Evolutionary conservation across 2,797 vertebrate genomes (phyloP).

Genomic region (Trichosurus vulpecula): DNA sequence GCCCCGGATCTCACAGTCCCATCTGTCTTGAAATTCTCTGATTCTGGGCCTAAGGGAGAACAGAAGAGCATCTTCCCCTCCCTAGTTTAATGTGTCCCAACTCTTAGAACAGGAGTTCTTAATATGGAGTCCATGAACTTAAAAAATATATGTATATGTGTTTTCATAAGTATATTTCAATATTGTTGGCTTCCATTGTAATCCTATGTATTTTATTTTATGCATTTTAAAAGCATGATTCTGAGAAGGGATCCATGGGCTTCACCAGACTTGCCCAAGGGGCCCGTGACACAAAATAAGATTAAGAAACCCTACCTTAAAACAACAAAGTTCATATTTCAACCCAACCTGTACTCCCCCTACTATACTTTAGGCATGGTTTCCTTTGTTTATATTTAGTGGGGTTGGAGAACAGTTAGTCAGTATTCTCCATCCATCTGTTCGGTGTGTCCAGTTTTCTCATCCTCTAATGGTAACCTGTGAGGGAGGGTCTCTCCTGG

Average conservation of each 20-base stretch:
- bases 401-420: background rate
- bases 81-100: background rate
- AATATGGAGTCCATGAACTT: background rate
- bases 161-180: background rate
- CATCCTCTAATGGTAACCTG: background rate
- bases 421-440: background rate
- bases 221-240: background rate
- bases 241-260: background rate
- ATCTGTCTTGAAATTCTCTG: background rate
- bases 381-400: background rate
- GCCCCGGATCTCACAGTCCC: background rate
- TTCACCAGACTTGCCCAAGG: background rate
- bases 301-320: background rate
- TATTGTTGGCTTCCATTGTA: background rate
- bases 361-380: background rate
- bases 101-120: background rate
- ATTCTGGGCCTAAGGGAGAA: background rate
- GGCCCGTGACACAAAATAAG: background rate
- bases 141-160: background rate
- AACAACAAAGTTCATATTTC: background rate
- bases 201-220: background rate
- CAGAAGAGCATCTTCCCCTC: background rate
- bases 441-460: background rate
- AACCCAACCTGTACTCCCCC: background rate
- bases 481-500: constrained; percentile 8